These are phyloP conservation scores for Antheraea mylitta DNA, from an alignment of 1,140 invertebrate species.

Conservation along the genomic window DNA sequence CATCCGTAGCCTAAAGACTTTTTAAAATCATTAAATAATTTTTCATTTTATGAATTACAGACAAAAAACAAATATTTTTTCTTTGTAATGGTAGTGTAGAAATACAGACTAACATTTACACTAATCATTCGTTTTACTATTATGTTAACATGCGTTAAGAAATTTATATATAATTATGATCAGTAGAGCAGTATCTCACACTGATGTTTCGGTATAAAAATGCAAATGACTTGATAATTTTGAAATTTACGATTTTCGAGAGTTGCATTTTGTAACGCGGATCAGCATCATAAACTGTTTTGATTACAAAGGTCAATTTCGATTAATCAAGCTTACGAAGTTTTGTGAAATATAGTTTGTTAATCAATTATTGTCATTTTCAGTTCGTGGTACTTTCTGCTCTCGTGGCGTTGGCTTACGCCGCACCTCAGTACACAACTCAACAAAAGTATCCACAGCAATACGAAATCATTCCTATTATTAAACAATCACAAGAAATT, in stretches of 20 bases:
- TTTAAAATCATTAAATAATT: too few relatives aligned
- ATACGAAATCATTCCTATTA: slow-evolving; percentile 73
- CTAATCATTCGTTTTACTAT: background rate
- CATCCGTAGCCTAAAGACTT: too few relatives aligned
- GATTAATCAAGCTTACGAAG: background rate
- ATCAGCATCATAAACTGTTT: slow-evolving; percentile 12
- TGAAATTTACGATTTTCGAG: slow-evolving; percentile 19
- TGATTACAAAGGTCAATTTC: slow-evolving; percentile 7
- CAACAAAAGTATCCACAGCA: slow-evolving; percentile 49
- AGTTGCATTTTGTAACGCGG: slow-evolving; percentile 22
- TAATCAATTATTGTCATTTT: slow-evolving; percentile 24
- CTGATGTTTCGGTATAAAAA: slow-evolving; percentile 21
- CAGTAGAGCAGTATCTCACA: background rate
- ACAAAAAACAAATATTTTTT: too few relatives aligned
- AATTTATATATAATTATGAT: slow-evolving; percentile 4
- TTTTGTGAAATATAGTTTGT: background rate
- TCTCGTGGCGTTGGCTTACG: slow-evolving; percentile 54
- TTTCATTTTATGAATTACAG: too few relatives aligned
- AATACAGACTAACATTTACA: too few relatives aligned
- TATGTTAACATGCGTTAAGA: slow-evolving; percentile 9
- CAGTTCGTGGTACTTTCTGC: slow-evolving; percentile 63
- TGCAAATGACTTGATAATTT: slow-evolving; percentile 29
- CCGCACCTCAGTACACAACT: slow-evolving; percentile 56
- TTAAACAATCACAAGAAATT: slow-evolving; percentile 81
- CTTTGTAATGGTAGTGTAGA: too few relatives aligned